A percentile compares a stretch with the other conserved stretches of the same genome.
Evolutionary conservation across 2,888 invertebrate species (phyloP).

Genomic region (Myathropa florea): DNA sequence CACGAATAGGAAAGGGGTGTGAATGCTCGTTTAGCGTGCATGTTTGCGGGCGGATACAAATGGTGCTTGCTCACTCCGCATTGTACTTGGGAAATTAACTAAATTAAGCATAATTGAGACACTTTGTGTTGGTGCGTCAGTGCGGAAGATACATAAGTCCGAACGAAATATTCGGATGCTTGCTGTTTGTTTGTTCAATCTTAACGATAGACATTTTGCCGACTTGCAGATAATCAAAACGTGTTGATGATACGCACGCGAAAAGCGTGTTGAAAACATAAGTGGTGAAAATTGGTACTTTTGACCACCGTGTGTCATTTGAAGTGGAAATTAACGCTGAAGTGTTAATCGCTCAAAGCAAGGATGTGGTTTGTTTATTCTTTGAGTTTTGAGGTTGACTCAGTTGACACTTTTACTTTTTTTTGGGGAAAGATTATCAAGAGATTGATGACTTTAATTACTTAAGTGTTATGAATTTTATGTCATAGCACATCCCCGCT

Average conservation of each 20-base stretch:
- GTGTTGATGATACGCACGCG: background rate
- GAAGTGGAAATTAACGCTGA: background rate
- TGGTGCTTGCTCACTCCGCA: background rate
- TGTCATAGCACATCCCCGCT: background rate
- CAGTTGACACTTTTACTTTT: background rate
- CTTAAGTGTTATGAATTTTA: background rate
- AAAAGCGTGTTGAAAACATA: background rate
- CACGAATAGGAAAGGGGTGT: background rate
- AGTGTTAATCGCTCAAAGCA: conserved; percentile 12
- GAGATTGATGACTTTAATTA: background rate
- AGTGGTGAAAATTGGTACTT: conserved; percentile 11
- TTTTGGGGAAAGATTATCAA: background rate
- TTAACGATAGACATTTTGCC: background rate
- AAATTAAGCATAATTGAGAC: conserved; percentile 11
- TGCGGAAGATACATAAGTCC: background rate
- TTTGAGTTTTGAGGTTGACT: background rate
- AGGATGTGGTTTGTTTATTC: background rate
- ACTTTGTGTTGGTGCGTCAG: background rate
- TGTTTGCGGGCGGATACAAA: background rate
- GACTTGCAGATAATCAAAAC: background rate
- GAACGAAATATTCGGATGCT: background rate
- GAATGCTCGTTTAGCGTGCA: background rate
- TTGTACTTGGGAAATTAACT: background rate
- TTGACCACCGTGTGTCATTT: background rate
- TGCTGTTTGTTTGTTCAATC: background rate